Evolutionary conservation across 2,113 vertebrate species (phyloP), one percentile per base, ranked within the genome.

Genomic region (Hipposideros armiger): DNA sequence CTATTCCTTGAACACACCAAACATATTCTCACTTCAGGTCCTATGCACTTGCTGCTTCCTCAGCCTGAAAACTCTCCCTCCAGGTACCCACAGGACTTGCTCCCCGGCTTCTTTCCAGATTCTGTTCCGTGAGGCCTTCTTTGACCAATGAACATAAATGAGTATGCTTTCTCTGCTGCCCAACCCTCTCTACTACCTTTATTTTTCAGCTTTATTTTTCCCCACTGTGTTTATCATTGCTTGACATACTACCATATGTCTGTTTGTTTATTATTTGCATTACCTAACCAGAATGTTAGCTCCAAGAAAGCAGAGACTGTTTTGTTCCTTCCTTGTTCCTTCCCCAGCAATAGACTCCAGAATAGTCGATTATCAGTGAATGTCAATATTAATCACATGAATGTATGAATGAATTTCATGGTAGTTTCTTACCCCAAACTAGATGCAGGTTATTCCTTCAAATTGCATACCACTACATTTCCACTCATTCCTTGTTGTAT

Each of bases 391-490:
- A 52, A 84, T 50, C 22, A 83, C 52, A 81, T 13, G 9, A 88
- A 90, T 78, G 36, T 74, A 73, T 66, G 11, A 91, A 82, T 92
- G 28, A 70, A 87, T 83, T 52, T 60, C 60, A 13, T 14, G 24
- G 30, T 62, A 82, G 20, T 64, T 93, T 85, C 47, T 96, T 76
- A 88, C 36, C 40, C 17, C 45, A 82, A 93, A 91, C 19, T 36
- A 52, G 56, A 86, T 17, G 6, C 11, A 77, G 5, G 67, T 16
- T 86, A 56, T 78, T 87, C 83, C n/a, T 94, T 94, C 76, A 91
- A 84, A 93, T 8, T 50, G 30, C 26, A 74, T 50, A 36, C 30
- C 24, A 91, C 1, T 58, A 36, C n/a, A 81, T 67, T 85, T 86
- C 83, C 54, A 90, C 30, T 96, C 45, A 89, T 67, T 82, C 17